Percentiles rank a stretch among this genome's conserved stretches.
phyloP scores from a whole-genome alignment of 2,113 vertebrate species.

The Neotragus moschatus region DNA sequence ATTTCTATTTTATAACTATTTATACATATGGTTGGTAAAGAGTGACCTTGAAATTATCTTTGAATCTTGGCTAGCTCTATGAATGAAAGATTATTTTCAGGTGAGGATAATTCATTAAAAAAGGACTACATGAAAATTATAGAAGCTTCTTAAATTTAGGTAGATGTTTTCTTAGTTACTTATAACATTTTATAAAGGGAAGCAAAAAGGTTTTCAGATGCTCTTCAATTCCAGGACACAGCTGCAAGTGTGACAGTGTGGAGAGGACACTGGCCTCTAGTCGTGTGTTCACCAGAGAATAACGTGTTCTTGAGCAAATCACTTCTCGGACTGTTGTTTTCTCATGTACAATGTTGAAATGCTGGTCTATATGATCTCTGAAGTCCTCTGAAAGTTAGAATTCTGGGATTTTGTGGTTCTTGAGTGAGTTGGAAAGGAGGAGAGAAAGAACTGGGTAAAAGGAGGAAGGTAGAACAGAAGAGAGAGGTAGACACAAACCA shows the following conservation, averaged over 20 bases:
- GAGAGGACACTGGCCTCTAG: not conserved
- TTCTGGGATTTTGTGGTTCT: not conserved
- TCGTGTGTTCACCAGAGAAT: not conserved
- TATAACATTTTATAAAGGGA: not conserved
- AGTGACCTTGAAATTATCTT: not conserved
- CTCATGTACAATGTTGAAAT: not conserved
- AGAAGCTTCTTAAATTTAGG: not conserved
- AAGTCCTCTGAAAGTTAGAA: not conserved
- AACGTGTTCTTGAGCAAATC: not conserved
- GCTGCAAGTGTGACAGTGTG: not conserved
- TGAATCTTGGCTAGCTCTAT: not conserved
- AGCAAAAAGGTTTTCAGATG: not conserved
- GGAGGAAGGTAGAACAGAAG: not conserved
- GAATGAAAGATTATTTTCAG: constrained; percentile 15
- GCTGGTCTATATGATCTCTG: not conserved
- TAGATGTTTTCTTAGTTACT: not conserved
- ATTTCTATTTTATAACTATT: not conserved
- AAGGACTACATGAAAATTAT: not conserved
- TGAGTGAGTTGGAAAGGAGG: not conserved
- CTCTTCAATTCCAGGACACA: not conserved
- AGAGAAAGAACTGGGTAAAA: not conserved
- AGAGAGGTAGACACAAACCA: not conserved
- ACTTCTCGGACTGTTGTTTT: not conserved
- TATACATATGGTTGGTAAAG: not conserved
- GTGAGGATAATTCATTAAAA: not conserved